A percentile compares a stretch with the other conserved stretches of the same genome.
These are phyloP conservation scores for Trichonephila inaurata DNA, from an alignment of 1,140 invertebrate species.

Conservation along the genomic window DNA sequence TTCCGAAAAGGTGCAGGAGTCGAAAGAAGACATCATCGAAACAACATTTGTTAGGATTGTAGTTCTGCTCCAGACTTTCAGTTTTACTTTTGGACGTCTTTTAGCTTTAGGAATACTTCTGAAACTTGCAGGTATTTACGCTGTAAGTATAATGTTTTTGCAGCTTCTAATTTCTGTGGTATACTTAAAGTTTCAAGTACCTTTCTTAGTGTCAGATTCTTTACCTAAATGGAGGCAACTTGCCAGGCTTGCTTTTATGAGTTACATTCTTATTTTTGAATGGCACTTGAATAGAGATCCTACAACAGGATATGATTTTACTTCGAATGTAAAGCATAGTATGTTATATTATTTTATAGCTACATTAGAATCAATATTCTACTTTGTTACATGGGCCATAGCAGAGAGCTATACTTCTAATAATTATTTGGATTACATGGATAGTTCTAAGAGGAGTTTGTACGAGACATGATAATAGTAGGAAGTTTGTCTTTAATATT, in stretches of 20 bases:
- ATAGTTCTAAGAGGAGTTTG: not conserved
- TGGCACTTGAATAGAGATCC: constrained; percentile 71
- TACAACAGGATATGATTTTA: constrained; percentile 64
- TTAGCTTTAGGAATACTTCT: constrained; percentile 68
- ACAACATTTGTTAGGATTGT: not conserved
- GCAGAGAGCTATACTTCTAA: not conserved
- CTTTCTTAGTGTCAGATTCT: constrained; percentile 52
- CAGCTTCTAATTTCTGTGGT: constrained; percentile 65
- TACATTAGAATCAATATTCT: constrained; percentile 67
- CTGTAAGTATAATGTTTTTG: constrained; percentile 66
- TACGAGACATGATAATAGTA: constrained; percentile 32
- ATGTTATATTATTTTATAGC: constrained; percentile 65
- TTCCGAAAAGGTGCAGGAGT: not conserved
- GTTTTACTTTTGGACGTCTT: constrained; percentile 67
- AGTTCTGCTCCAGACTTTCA: constrained; percentile 56
- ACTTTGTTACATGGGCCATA: constrained; percentile 66
- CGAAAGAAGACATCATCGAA: not conserved
- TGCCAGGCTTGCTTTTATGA: constrained; percentile 56
- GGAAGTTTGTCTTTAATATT: constrained; percentile 49
- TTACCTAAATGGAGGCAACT: constrained; percentile 67
- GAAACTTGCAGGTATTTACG: constrained; percentile 69
- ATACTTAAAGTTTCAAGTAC: constrained; percentile 72
- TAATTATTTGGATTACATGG: not conserved
- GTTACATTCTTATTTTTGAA: constrained; percentile 73
- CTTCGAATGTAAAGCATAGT: constrained; percentile 65